These are phyloP conservation scores for Cottoperca gobio DNA, from an alignment of 2,797 vertebrate genomes.

Conservation along the genomic window DNA sequence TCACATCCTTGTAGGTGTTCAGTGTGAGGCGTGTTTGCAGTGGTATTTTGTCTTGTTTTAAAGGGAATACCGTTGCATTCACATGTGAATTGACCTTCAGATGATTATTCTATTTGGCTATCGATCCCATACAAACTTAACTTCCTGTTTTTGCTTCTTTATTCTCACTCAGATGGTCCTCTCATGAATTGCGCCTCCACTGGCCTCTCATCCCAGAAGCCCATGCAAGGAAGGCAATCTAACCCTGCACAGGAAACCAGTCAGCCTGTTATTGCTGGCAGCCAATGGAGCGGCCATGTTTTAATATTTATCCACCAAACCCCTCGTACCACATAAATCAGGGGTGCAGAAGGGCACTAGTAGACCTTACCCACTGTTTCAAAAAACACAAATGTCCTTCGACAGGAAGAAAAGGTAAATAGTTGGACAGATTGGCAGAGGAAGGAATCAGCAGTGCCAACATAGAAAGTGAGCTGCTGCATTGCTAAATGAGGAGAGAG, in stretches of 20 bases:
- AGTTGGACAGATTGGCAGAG: conserved; percentile 57
- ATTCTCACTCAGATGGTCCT: conserved; percentile 3
- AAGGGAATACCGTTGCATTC: conserved; percentile 10
- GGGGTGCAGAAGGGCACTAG: conserved; percentile 62
- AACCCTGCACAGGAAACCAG: conserved; percentile 78
- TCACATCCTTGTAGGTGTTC: conserved; percentile 27
- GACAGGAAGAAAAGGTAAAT: conserved; percentile 73
- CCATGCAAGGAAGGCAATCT: conserved; percentile 70
- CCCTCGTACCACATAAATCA: conserved; percentile 78
- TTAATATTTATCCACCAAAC: conserved; percentile 81
- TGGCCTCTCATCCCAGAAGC: conserved; percentile 50
- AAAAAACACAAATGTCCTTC: conserved; percentile 71
- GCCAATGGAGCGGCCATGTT: conserved; percentile 68
- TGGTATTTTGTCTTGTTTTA: conserved; percentile 14
- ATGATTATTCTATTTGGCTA: conserved; percentile 22
- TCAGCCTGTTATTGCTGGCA: conserved; percentile 82
- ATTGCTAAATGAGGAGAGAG: conserved; percentile 44
- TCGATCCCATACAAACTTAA: no score
- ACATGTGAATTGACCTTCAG: conserved; percentile 33
- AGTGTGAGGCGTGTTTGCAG: conserved; percentile 10
- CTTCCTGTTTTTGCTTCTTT: neutral
- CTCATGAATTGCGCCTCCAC: conserved; percentile 28
- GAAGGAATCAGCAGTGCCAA: conserved; percentile 50
- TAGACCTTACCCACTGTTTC: conserved; percentile 64
- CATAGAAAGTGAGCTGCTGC: conserved; percentile 48